These are phyloP conservation scores for Smutsia gigantea DNA, from an alignment of 2,797 vertebrate species.

Conservation along the genomic window DNA sequence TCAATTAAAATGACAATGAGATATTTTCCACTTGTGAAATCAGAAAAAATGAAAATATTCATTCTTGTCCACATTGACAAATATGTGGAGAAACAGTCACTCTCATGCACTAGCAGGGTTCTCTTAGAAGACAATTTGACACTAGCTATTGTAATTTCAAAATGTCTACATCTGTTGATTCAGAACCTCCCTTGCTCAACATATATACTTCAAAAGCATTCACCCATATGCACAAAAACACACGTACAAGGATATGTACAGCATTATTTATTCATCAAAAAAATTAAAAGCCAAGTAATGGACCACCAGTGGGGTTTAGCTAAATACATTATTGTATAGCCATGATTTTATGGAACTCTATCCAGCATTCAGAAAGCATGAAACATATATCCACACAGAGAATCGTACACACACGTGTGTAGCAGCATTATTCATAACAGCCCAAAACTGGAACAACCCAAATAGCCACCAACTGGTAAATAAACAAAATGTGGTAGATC, in stretches of 20 bases:
- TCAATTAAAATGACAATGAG: background rate
- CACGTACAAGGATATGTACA: background rate
- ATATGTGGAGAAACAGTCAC: background rate
- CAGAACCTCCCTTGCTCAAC: slow-evolving; percentile 23
- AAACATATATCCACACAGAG: background rate
- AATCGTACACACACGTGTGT: background rate
- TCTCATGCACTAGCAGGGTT: background rate
- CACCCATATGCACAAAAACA: background rate
- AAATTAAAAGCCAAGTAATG: slow-evolving; percentile 17
- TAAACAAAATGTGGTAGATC: background rate
- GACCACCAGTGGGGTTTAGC: background rate
- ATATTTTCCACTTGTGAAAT: background rate
- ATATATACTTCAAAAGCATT: background rate
- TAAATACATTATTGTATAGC: background rate
- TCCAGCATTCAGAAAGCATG: background rate
- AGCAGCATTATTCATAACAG: background rate
- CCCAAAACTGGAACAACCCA: background rate
- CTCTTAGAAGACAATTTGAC: background rate
- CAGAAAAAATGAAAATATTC: background rate
- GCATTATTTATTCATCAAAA: background rate
- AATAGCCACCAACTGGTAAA: background rate
- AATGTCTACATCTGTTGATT: slow-evolving; percentile 6
- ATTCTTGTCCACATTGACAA: background rate
- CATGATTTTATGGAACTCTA: background rate
- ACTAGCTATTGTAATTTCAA: slow-evolving; percentile 17